phyloP scores from a whole-genome alignment of 2,888 invertebrate species.

The Ypsolopha scabrella region DNA sequence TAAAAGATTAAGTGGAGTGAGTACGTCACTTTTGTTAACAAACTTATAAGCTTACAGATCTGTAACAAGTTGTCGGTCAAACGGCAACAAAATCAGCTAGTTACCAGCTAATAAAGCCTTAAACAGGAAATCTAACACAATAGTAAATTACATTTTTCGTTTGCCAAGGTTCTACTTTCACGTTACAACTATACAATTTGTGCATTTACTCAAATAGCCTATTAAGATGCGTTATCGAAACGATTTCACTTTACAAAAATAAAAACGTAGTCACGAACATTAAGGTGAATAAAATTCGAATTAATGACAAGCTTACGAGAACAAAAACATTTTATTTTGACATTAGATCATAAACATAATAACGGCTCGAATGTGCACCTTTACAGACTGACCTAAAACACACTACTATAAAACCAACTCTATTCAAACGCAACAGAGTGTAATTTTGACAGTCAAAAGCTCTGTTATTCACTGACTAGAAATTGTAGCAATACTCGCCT shows the following conservation, averaged over 20 bases:
- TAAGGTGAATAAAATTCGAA: constrained; percentile 56
- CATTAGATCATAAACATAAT: constrained; percentile 57
- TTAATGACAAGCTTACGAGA: constrained; percentile 49
- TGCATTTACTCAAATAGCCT: constrained; percentile 16
- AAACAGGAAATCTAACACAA: not conserved
- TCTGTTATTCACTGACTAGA: constrained; percentile 22
- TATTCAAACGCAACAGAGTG: not conserved
- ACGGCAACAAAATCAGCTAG: too few species aligned
- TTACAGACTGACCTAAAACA: constrained; percentile 14
- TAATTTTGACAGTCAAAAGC: not conserved
- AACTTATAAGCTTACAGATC: too few species aligned
- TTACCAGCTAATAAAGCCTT: not conserved
- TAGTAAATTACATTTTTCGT: not conserved
- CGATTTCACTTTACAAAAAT: constrained; percentile 31
- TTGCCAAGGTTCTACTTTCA: not conserved
- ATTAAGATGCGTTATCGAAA: constrained; percentile 34
- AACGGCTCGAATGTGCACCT: constrained; percentile 39
- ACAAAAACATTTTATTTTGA: constrained; percentile 58
- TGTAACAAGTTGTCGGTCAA: too few species aligned
- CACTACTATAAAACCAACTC: not conserved
- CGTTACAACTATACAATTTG: not conserved
- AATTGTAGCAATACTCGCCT: constrained; percentile 42
- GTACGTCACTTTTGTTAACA: too few species aligned
- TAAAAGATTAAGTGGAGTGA: too few species aligned
- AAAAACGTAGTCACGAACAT: constrained; percentile 36